These are phyloP conservation scores for Cremastinae sp. DNA, from an alignment of 2,888 invertebrate genomes.

Conservation along the genomic window DNA sequence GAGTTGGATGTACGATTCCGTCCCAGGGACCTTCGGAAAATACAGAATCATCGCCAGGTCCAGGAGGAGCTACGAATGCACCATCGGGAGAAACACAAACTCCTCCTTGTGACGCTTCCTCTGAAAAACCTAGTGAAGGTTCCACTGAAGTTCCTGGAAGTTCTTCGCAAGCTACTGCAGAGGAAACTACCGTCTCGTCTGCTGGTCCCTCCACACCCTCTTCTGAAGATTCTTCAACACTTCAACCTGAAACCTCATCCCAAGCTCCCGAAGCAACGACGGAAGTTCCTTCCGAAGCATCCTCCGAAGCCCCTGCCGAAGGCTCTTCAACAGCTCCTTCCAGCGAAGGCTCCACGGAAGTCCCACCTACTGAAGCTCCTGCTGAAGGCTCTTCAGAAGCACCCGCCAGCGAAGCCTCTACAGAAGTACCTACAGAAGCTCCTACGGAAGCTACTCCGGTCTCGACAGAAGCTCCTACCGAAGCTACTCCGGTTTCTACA, in stretches of 20 bases:
- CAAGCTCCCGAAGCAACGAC: conserved; percentile 4
- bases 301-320: conserved; percentile 20
- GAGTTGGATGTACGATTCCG: not conserved
- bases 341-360: not conserved
- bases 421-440: conserved; percentile 21
- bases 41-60: conserved; percentile 7
- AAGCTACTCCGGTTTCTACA: conserved; percentile 1
- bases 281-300: conserved; percentile 13
- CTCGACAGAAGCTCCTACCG: conserved; percentile 16
- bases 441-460: conserved; percentile 3
- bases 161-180: not conserved
- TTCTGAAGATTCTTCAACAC: conserved; percentile 10
- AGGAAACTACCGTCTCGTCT: not conserved
- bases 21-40: conserved; percentile 39
- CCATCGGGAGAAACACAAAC: not conserved
- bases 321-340: conserved; percentile 1
- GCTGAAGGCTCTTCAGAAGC: conserved; percentile 8
- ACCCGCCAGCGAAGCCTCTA: conserved; percentile 3
- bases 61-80: not conserved
- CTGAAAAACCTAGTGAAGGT: too few species aligned
- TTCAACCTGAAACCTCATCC: not conserved
- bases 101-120: too few species aligned
- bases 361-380: conserved; percentile 20
- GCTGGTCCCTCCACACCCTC: conserved; percentile 2
- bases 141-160: too few species aligned